A percentile compares a stretch with the other conserved stretches of the same genome.
phyloP scores from a whole-genome alignment of 2,113 vertebrate genomes.

The Progne subis region DNA sequence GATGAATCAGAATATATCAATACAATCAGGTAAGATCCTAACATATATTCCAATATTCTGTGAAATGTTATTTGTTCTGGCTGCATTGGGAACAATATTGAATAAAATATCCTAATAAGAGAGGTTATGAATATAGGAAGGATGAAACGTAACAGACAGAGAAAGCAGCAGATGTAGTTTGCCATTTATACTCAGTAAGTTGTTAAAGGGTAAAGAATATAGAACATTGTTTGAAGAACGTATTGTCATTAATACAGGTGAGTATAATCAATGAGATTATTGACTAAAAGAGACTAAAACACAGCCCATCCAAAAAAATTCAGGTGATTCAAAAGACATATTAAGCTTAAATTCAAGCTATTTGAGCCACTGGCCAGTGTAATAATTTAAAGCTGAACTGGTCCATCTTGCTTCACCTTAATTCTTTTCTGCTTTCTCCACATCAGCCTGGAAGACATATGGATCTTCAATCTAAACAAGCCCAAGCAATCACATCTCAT shows the following conservation, averaged over 20 bases:
- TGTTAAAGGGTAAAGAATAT: neutral
- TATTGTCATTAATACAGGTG: neutral
- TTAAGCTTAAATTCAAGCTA: neutral
- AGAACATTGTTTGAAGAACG: fast-evolving
- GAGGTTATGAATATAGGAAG: neutral
- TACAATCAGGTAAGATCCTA: neutral
- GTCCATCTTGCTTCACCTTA: neutral
- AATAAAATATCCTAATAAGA: neutral
- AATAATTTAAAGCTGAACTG: neutral
- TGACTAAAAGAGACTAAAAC: neutral
- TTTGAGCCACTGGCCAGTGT: neutral
- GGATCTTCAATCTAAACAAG: neutral
- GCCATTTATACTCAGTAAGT: neutral
- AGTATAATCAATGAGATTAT: neutral
- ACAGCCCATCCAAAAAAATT: neutral
- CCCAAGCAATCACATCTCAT: neutral
- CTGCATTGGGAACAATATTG: neutral
- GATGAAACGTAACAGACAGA: neutral
- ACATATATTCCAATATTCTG: neutral
- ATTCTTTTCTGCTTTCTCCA: neutral
- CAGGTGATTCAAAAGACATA: neutral
- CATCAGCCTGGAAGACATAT: neutral
- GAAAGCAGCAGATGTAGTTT: neutral
- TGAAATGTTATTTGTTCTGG: neutral
- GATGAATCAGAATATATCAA: neutral